Conservation (phyloP, 2,113 vertebrate species). For the Embiotoca jacksoni region DNA sequence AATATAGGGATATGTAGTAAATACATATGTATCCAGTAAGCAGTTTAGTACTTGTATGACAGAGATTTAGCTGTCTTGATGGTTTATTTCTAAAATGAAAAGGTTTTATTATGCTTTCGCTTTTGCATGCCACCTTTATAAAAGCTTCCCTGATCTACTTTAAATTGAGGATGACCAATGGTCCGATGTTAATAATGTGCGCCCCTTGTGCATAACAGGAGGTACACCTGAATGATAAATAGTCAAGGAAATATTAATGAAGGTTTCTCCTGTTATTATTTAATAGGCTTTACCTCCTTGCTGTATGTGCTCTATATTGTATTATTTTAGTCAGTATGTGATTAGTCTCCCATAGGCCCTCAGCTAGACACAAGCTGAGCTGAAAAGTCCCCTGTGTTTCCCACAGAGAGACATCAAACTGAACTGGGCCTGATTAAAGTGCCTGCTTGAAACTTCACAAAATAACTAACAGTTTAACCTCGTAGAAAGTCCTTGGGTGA, state of each 20-base stretch:
- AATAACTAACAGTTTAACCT: constrained; percentile 68
- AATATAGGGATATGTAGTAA: too few relatives aligned
- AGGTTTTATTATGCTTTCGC: background rate
- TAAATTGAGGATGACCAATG: background rate
- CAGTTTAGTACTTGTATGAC: too few relatives aligned
- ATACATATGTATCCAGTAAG: too few relatives aligned
- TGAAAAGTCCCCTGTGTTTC: constrained; percentile 42
- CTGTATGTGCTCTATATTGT: constrained; percentile 36
- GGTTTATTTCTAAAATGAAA: too few relatives aligned
- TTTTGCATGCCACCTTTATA: background rate
- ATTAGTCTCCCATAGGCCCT: constrained; percentile 55
- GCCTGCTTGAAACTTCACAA: constrained; percentile 62
- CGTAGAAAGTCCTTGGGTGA: constrained; percentile 40
- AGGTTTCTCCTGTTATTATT: constrained; percentile 40
- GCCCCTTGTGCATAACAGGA: constrained; percentile 25
- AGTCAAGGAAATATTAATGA: constrained; percentile 23
- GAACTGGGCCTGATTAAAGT: constrained; percentile 53
- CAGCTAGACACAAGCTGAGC: constrained; percentile 22
- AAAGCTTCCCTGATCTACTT: constrained; percentile 7
- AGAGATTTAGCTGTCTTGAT: too few relatives aligned
- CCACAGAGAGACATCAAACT: constrained; percentile 56
- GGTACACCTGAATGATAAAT: constrained; percentile 35
- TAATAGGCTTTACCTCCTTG: constrained; percentile 36
- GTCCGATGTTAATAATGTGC: constrained; percentile 39
- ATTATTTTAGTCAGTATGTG: constrained; percentile 59